Base-by-base conservation (phyloP, 1,140 invertebrate genomes). In the Colletes latitarsis region DNA sequence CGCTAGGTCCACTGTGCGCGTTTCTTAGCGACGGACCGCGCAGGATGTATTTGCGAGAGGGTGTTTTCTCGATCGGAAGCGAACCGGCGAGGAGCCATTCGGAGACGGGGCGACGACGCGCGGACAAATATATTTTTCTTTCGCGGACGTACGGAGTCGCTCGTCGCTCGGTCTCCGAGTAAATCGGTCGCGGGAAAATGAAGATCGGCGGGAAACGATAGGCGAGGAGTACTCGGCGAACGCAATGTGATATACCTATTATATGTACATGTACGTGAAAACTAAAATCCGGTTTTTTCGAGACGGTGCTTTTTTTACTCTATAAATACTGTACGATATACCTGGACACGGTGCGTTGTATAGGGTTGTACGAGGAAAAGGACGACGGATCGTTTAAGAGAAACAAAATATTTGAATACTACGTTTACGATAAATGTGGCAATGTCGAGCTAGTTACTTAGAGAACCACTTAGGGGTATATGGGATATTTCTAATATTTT, bases 381-480 rank as follows among this genome's bases (percentile, higher is more conserved):
- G 41, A 8, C 73, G 73, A 55, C 8, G 6, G 6, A 60, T 21
- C 21, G n/a, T 58, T 84, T 46, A 72, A 77, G 63, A 70, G 57
- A 53, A 68, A 85, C 75, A 5, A 87, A 88, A 88, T 85, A 76
- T 80, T 90, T 89, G 86, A 88, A 77, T 68, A 86, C 66, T 70
- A 77, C 79, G 83, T 88, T 49, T 88, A 86, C 89, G 91, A 77
- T 90, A 84, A 90, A 91, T 92, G 91, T 91, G 91, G 91, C 91
- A 90, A 92, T 90, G 89, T 91, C 89, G 88, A 92, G 87, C 90
- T 92, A 92, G 90, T 91, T 93, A 92, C 85, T 92, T 92, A 90
- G 88, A 88, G 77, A 85, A 90, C 82, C 88, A 91, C 86, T 91
- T 91, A 90, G 88, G 89, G 91, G 89, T 91, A 90, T 88, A 88